Base-by-base conservation (phyloP, 1,140 invertebrate species). In the Tetraneura akinire region DNA sequence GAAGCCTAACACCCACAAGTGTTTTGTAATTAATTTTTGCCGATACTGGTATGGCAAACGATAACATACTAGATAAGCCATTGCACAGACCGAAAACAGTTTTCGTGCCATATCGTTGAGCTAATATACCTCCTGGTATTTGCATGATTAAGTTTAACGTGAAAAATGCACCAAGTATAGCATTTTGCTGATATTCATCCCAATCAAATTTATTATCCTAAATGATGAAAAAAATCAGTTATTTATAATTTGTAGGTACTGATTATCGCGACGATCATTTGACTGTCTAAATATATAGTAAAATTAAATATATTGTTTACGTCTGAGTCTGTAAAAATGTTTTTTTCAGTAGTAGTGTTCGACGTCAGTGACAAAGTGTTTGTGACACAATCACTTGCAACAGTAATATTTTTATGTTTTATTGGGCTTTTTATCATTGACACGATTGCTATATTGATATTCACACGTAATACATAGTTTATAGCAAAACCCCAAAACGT, bases 371-470 rank as follows among this genome's bases (percentile, higher is more conserved):
- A 18, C 14, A n/a, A 9, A 11, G 0, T 29, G 18, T 60, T 1
- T 45, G 10, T 8, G 9, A n/a, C 1, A 29, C 74, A 78, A 26
- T 78, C 55, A n/a, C 42, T 8, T 29, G 11, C 16, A 29, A 47
- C 6, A 1, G 55, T 78, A 18, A 47, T 13, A 47, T 62, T 78
- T 0, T 13, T 32, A 45, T 51, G 51, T 55, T 55, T 11, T 13
- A 16, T 29, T 47, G 64, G 18, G n/a, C 32, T 45, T 57, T 80
- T 62, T 88, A 93, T 90, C 93, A 96, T 96, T 26, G 92, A 91
- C 16, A 95, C 93, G 80, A 96, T 93, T 10, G 93, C 92, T 26
- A 96, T 91, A 83, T 93, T 94, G 18, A 96, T 85, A 85, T 94
- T 95, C 26, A 94, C 91, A 37, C 94, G 87, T 71, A 95, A 86